Conservation (phyloP, 1,140 invertebrate species). For the Microplitis mediator region DNA sequence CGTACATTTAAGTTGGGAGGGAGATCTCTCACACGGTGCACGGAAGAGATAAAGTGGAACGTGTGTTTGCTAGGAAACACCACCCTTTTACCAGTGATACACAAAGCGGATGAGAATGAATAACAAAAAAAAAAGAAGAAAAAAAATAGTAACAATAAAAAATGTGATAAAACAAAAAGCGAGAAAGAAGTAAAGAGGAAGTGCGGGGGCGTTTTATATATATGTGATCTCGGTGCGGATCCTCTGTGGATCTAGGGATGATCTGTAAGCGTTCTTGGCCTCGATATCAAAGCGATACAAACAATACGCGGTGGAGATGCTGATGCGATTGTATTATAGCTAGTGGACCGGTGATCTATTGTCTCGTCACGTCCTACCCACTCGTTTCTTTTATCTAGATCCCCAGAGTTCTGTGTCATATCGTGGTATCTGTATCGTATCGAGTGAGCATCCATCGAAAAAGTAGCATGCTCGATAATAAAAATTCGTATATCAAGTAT, state of each 20-base stretch:
- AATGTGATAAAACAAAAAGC: not conserved
- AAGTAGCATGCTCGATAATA: conserved; percentile 42
- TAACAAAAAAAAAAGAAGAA: too few relatives aligned
- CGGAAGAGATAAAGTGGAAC: conserved; percentile 4
- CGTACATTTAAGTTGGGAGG: not conserved
- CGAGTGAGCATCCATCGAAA: conserved; percentile 62
- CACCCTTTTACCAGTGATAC: not conserved
- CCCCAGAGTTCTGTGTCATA: conserved; percentile 49
- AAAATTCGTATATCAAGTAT: too few relatives aligned
- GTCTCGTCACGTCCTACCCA: conserved; percentile 64
- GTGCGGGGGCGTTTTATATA: not conserved
- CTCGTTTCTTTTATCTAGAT: conserved; percentile 62
- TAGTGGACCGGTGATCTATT: conserved; percentile 61
- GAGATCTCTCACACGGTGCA: not conserved
- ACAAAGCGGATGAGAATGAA: not conserved
- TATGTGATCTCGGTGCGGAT: conserved; percentile 2
- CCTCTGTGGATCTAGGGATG: not conserved
- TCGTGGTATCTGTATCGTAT: conserved; percentile 47
- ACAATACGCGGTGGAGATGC: conserved; percentile 59
- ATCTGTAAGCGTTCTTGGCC: conserved; percentile 9
- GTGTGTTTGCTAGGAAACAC: not conserved
- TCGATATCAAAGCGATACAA: conserved; percentile 58
- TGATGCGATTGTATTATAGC: conserved; percentile 64
- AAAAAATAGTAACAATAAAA: not conserved
- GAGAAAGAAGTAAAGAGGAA: not conserved